A percentile compares a stretch with the other conserved stretches of the same genome.
These are phyloP conservation scores for Sinelater perroti DNA, from an alignment of 2,888 invertebrate species.

Conservation along the genomic window DNA sequence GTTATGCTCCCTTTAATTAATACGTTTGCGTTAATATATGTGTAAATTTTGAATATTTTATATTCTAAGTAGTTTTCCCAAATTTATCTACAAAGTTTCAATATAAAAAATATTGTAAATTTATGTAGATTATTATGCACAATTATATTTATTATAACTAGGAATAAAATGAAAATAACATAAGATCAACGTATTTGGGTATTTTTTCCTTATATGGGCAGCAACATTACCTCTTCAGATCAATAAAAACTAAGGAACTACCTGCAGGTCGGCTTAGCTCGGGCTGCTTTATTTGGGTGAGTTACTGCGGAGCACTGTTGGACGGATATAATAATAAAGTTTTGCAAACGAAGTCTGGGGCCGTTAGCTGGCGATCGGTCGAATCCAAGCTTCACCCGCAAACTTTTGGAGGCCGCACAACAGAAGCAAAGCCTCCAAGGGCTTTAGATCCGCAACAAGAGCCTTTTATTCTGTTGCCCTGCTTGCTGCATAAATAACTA, in stretches of 20 bases:
- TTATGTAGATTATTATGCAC: no score
- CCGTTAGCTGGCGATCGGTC: constrained; percentile 41
- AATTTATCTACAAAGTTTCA: no score
- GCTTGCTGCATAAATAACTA: constrained; percentile 24
- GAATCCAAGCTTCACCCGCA: constrained; percentile 38
- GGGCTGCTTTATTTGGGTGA: constrained; percentile 4
- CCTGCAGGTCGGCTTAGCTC: background rate
- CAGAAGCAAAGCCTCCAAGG: constrained; percentile 44
- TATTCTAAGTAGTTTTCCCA: no score
- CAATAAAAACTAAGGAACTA: background rate
- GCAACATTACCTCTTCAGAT: no score
- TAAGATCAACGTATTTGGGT: no score
- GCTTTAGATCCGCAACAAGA: constrained; percentile 43
- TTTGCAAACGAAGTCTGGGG: constrained; percentile 23
- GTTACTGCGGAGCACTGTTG: constrained; percentile 18
- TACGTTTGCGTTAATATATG: no score
- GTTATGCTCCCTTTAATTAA: no score
- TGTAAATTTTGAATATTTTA: no score
- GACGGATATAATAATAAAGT: constrained; percentile 25
- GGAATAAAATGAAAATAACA: no score
- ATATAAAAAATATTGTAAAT: no score
- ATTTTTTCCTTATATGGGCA: no score
- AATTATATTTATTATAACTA: no score
- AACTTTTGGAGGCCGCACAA: constrained; percentile 41
- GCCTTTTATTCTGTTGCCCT: constrained; percentile 37